phyloP scores from a whole-genome alignment of 2,888 invertebrate species.

The Pristionchus exspectatus region DNA sequence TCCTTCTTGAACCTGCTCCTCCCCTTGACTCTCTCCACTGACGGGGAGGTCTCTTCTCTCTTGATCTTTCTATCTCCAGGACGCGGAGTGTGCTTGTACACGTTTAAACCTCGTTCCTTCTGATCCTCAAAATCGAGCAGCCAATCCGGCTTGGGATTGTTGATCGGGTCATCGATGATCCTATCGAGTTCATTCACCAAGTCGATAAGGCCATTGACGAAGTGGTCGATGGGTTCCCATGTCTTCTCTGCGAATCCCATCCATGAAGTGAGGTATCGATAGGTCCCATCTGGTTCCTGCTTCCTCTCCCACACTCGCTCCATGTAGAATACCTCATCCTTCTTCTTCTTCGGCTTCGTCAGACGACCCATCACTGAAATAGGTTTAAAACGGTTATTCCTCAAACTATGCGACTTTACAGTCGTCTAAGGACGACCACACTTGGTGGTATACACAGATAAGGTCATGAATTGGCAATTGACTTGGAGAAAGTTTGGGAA shows the following conservation, averaged over 20 bases:
- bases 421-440: no score
- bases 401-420: no score
- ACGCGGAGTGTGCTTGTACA: background rate
- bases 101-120: background rate
- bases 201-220: background rate
- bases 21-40: background rate
- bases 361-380: slow-evolving; percentile 11
- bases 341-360: background rate
- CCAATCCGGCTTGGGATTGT: background rate
- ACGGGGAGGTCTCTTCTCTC: background rate
- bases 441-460: no score
- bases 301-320: slow-evolving; percentile 25
- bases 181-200: background rate
- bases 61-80: background rate
- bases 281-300: background rate
- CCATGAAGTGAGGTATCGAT: background rate
- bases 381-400: no score
- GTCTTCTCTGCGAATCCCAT: background rate
- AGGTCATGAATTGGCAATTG: no score
- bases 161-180: background rate
- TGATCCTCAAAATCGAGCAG: background rate
- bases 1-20: background rate
- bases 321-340: background rate
- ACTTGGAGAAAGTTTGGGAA: no score
- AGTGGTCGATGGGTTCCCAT: slow-evolving; percentile 18